Evolutionary conservation across 2,888 invertebrate genomes (phyloP), one percentile per base, ranked within the genome.

Genomic region (Aphodius granarius): DNA sequence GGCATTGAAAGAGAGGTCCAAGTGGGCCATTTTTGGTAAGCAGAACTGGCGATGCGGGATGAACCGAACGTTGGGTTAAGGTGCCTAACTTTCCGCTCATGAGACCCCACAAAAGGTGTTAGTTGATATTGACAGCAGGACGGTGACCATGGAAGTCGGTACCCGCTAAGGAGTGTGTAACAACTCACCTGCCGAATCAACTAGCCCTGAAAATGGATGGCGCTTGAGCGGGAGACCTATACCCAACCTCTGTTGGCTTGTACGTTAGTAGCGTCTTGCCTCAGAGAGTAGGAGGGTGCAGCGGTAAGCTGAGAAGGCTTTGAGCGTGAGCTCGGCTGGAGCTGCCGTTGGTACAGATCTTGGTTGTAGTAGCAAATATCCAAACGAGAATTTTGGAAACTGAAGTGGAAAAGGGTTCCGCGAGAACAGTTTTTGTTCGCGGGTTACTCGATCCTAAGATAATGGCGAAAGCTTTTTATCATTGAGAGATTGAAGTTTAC

Each of bases 21-120:
- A 92, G 91, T 91, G 92, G 91, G 91, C 91, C 91, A 91, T 86
- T 91, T 92, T 91, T 92, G 91, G 92, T 91, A 92, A 92, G 92
- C 92, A 92, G 92, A 92, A 93, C 92, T 93, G 92, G 92, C 91
- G 92, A 90, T 93, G 92, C 90, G 91, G 65, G 91, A 92, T 93
- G 92, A 92, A 93, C 91, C 91, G 89, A 92, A 92, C 91, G 91
- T 88, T 86, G 89, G 89, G 91, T 90, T 92, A 91, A 91, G 90
- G 92, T 89, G 91, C 91, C 90, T 84, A 88, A 91, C 87, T 85
- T 87, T 88, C 90, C 89, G 90, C 90, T 89, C 87, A 89, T 88
- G 85, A 88, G 90, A 90, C 82, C 87, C 90, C 90, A 89, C 87
- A 87, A 90, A 91, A 89, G 90, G 90, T 88, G 90, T 91, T 90